These are phyloP conservation scores for Xiphophorus hellerii DNA, from an alignment of 2,113 vertebrate genomes.

Conservation along the genomic window DNA sequence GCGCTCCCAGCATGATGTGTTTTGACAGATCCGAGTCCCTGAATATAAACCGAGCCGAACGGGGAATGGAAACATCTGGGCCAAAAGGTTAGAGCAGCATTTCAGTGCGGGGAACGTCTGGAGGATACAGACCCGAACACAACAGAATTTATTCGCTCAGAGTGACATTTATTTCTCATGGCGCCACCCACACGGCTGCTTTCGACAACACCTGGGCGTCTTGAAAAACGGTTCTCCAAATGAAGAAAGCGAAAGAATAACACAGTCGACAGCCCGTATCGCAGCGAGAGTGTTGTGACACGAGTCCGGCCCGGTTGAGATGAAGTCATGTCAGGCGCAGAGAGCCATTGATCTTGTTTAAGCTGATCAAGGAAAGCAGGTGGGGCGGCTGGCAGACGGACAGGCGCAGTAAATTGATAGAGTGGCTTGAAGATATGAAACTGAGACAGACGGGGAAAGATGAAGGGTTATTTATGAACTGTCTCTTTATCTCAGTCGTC, in stretches of 20 bases:
- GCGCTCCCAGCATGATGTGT: constrained; percentile 48
- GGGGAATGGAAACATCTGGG: constrained; percentile 61
- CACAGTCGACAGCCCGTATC: not conserved
- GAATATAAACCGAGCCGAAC: constrained; percentile 64
- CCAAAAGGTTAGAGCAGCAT: constrained; percentile 54
- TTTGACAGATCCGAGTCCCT: constrained; percentile 61
- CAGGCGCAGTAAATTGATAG: constrained; percentile 14
- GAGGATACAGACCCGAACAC: constrained; percentile 10
- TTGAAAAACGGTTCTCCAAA: constrained; percentile 37
- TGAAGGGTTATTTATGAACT: constrained; percentile 29
- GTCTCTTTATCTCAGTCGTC: constrained; percentile 51
- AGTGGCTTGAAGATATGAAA: constrained; percentile 1
- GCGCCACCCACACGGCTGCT: constrained; percentile 25
- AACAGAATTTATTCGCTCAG: constrained; percentile 31
- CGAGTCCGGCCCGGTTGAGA: constrained; percentile 10
- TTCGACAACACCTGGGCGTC: constrained; percentile 13
- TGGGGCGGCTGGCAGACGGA: constrained; percentile 5
- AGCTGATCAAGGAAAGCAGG: constrained; percentile 8
- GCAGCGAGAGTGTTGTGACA: not conserved
- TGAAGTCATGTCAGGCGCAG: constrained; percentile 13
- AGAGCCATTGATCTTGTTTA: constrained; percentile 8
- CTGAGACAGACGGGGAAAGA: constrained; percentile 11
- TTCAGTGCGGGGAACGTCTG: constrained; percentile 18
- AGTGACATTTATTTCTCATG: constrained; percentile 48
- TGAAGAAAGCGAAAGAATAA: constrained; percentile 23